phyloP scores from a whole-genome alignment of 2,113 vertebrate genomes.

The Zapornia atra region DNA sequence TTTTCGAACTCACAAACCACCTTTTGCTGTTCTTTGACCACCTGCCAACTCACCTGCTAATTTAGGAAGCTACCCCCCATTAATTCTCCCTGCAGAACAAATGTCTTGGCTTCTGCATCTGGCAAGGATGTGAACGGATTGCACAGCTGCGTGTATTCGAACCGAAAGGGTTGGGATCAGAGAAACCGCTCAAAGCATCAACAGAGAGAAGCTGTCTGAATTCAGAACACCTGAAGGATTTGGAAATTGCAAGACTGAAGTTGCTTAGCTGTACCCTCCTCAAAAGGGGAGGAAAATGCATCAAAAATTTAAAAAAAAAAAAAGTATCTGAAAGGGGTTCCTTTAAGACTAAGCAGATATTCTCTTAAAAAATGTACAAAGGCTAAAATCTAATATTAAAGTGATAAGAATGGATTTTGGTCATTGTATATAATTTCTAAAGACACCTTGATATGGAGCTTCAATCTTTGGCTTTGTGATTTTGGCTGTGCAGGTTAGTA shows the following conservation, averaged over 20 bases:
- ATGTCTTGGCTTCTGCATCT: background rate
- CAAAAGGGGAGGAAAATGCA: background rate
- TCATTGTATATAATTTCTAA: background rate
- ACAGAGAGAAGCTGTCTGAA: background rate
- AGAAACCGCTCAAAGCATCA: background rate
- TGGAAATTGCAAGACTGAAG: background rate
- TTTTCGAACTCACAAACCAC: background rate
- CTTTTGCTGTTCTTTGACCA: background rate
- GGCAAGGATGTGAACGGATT: background rate
- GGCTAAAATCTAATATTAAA: background rate
- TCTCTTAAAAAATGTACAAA: background rate
- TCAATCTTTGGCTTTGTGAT: background rate
- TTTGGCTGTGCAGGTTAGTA: background rate
- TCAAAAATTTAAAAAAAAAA: no score
- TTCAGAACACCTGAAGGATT: background rate
- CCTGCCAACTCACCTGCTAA: background rate
- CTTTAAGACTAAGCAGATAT: background rate
- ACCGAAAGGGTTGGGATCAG: background rate
- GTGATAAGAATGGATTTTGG: background rate
- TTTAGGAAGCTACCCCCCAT: background rate
- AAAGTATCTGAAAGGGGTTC: background rate
- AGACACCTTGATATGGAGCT: background rate
- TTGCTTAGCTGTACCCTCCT: background rate
- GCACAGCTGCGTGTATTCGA: background rate
- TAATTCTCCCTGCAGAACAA: background rate